Evolutionary conservation across 2,888 invertebrate species (phyloP).

Genomic region (Eucera pruinosa): DNA sequence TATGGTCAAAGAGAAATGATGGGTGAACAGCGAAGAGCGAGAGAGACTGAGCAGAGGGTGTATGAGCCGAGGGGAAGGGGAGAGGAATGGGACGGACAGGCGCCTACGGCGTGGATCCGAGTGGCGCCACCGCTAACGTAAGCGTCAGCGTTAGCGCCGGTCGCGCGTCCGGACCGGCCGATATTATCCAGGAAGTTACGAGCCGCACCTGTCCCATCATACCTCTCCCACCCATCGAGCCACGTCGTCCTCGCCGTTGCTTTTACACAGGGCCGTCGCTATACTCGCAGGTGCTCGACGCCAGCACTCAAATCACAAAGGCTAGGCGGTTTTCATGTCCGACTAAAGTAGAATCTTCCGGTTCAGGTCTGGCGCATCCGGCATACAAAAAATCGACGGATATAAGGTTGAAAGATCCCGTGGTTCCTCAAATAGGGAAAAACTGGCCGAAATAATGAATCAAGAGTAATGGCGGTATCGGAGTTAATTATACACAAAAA

Average conservation of each 20-base stretch:
- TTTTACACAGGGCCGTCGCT: constrained; percentile 65
- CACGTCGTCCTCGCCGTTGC: constrained; percentile 52
- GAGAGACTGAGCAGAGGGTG: not conserved
- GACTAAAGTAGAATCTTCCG: constrained; percentile 59
- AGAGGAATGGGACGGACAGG: constrained; percentile 62
- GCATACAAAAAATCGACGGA: constrained; percentile 26
- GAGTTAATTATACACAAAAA: too few species aligned
- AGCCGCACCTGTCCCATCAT: constrained; percentile 76
- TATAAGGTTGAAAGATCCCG: constrained; percentile 20
- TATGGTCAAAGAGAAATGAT: constrained; percentile 57
- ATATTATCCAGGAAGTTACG: constrained; percentile 78
- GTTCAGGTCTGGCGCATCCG: constrained; percentile 38
- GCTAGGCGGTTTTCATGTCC: constrained; percentile 25
- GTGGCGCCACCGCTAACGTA: constrained; percentile 75
- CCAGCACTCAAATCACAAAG: too few species aligned
- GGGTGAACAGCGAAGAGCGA: constrained; percentile 20
- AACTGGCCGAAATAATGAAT: constrained; percentile 23
- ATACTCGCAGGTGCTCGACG: not conserved
- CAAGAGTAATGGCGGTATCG: too few species aligned
- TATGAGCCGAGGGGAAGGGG: constrained; percentile 17
- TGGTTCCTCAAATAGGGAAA: not conserved
- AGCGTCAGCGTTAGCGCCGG: constrained; percentile 71
- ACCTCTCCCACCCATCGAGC: constrained; percentile 59
- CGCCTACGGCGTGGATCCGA: constrained; percentile 69
- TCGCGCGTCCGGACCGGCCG: constrained; percentile 70